Percentiles rank a stretch among this genome's conserved stretches.
Evolutionary conservation across 2,797 vertebrate genomes (phyloP).

Genomic region (Morus bassanus): DNA sequence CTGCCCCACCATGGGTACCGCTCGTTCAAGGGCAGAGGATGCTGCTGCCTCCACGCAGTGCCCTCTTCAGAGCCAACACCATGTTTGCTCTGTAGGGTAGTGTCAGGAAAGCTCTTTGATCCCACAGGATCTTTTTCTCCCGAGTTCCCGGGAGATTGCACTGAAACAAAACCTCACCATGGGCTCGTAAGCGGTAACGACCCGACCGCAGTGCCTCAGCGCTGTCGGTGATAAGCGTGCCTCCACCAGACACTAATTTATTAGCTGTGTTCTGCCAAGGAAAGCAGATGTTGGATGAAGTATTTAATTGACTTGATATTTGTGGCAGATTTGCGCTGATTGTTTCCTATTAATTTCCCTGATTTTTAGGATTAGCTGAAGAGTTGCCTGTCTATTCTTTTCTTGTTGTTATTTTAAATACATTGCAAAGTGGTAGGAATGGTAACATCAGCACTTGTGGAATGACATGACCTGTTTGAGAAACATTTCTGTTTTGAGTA

Average conservation of each 20-base stretch:
- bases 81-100: rapidly evolving
- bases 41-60: not conserved
- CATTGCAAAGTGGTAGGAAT: not conserved
- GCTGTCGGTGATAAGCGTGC: not conserved
- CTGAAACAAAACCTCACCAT: not conserved
- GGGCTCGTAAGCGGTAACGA: not conserved
- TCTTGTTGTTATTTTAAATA: not conserved
- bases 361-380: not conserved
- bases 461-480: not conserved
- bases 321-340: constrained; percentile 23
- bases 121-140: not conserved
- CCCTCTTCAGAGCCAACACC: rapidly evolving
- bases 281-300: constrained; percentile 53
- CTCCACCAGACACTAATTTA: not conserved
- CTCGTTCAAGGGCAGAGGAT: not conserved
- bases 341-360: constrained; percentile 59
- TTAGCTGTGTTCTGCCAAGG: constrained; percentile 31
- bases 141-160: not conserved
- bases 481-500: not conserved
- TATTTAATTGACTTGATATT: constrained; percentile 49
- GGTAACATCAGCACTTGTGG: rapidly evolving
- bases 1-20: not conserved
- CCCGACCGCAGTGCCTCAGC: not conserved
- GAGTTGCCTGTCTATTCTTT: not conserved
- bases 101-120: not conserved